Conservation (phyloP, 1,140 invertebrate species). For the Drosophila aff. region DNA sequence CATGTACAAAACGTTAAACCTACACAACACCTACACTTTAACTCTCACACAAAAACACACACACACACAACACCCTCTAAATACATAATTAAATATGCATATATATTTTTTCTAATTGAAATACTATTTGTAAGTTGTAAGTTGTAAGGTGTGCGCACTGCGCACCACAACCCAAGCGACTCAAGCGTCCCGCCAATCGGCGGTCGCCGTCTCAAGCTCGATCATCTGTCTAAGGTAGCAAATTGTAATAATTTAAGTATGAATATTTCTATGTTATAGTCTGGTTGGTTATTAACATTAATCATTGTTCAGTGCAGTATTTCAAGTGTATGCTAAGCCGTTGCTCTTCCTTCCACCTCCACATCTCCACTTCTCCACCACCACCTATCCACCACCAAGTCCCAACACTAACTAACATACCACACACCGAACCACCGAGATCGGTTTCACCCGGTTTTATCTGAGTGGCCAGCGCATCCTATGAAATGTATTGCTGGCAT, state of each 20-base stretch:
- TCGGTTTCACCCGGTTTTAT: conserved; percentile 50
- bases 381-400: background rate
- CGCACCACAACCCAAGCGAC: conserved; percentile 31
- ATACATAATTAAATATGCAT: conserved; percentile 34
- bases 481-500: conserved; percentile 28
- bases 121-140: conserved; percentile 41
- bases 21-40: conserved; percentile 12
- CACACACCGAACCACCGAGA: conserved; percentile 45
- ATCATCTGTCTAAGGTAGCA: conserved; percentile 46
- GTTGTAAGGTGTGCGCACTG: conserved; percentile 3
- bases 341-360: conserved; percentile 17
- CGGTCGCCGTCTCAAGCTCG: conserved; percentile 45
- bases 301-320: conserved; percentile 54
- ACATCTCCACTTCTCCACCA: background rate
- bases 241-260: conserved; percentile 57
- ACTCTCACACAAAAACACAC: conserved; percentile 3
- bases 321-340: conserved; percentile 47
- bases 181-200: conserved; percentile 13
- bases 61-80: conserved; percentile 13
- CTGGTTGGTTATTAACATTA: conserved; percentile 55
- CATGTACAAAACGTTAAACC: conserved; percentile 55
- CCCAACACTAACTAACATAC: conserved; percentile 20
- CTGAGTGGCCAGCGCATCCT: conserved; percentile 38
- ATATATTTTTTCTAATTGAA: conserved; percentile 54
- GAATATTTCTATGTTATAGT: conserved; percentile 52